Base-by-base conservation (phyloP, 35 echinoderm and acorn worm species). In the Patiria miniata region DNA sequence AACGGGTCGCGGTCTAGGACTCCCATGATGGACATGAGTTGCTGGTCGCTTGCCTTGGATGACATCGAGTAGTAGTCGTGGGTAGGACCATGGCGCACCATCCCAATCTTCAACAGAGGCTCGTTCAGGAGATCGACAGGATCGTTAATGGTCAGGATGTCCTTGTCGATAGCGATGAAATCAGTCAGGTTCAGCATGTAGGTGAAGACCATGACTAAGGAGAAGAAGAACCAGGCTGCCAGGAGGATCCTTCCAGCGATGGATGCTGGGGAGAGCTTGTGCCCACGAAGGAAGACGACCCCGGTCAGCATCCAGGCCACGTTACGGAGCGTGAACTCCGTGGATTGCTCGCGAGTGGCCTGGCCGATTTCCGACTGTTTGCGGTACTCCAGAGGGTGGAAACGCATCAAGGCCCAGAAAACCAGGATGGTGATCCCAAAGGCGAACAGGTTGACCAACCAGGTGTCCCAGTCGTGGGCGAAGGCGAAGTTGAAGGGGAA, bases 151-250 rank as follows among this genome's bases (percentile, higher is more conserved):
- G 37, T 39, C 0, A 87, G 26, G n/a, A 83, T 83, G 16, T 78
- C 83, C 78, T 94, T 99, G 32, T 76, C 84, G 39, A 93, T 84
- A 23, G 78, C 77, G 17, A 99, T 77, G 83, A 92, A 94, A 15
- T 78, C 34, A 7, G 79, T 26, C 26, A 99, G 89, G 78, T 94
- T 92, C 15, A 52, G 59, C 18, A 78, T 86, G 87, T 92, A 99
- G 29, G 91, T 40, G 61, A 91, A 93, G 0, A 99, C 83, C 37
- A 91, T 87, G 0, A 82, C 76, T 1, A 99, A 18, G 7, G 77
- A 80, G 85, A 91, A 99, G n/a, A 82, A 85, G 37, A 92, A 95
- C 92, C 95, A 98, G 23, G 94, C 88, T 12, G 81, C 85, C 0
- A 83, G 85, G 10, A 94, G 39, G 39, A 95, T 34, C 7, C 93